These are phyloP conservation scores for Phrynosoma blainvillii DNA, from an alignment of 2,113 vertebrate species.

Conservation along the genomic window DNA sequence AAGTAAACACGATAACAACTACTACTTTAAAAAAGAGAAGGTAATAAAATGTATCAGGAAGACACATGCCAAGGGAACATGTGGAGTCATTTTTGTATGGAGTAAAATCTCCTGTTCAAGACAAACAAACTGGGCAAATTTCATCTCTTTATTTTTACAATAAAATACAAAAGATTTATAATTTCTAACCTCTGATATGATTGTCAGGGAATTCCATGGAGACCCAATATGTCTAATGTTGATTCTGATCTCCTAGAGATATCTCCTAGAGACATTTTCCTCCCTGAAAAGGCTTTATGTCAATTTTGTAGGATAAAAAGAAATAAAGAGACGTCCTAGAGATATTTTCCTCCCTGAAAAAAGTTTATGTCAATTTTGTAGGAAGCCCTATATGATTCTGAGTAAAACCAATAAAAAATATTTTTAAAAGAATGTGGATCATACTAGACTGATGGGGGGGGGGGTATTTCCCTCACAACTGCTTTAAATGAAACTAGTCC, in stretches of 20 bases:
- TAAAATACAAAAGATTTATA: slow-evolving; percentile 59
- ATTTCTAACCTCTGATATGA: slow-evolving; percentile 35
- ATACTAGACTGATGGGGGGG: slow-evolving; percentile 26
- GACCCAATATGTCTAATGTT: slow-evolving; percentile 16
- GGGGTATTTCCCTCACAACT: slow-evolving; percentile 31
- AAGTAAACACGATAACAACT: slow-evolving; percentile 49
- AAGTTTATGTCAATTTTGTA: not conserved
- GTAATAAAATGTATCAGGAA: slow-evolving; percentile 66
- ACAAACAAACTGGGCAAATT: slow-evolving; percentile 56
- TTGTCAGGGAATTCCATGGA: slow-evolving; percentile 25
- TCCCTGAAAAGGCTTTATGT: slow-evolving; percentile 17
- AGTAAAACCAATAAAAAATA: slow-evolving; percentile 26
- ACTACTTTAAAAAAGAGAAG: slow-evolving; percentile 27
- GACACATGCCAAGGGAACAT: slow-evolving; percentile 61
- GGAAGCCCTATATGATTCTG: slow-evolving; percentile 14
- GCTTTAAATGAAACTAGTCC: slow-evolving; percentile 51
- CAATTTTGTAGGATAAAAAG: slow-evolving; percentile 27
- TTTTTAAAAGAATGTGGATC: not conserved
- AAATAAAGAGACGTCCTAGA: not conserved
- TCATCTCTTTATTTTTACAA: slow-evolving; percentile 60
- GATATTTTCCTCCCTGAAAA: slow-evolving; percentile 32
- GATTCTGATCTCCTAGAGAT: slow-evolving; percentile 21
- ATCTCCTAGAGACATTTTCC: slow-evolving; percentile 9
- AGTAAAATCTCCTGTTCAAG: slow-evolving; percentile 64
- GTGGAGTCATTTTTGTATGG: slow-evolving; percentile 65